Evolutionary conservation across 2,888 invertebrate genomes (phyloP).

Genomic region (Polyommatus iphigenia): DNA sequence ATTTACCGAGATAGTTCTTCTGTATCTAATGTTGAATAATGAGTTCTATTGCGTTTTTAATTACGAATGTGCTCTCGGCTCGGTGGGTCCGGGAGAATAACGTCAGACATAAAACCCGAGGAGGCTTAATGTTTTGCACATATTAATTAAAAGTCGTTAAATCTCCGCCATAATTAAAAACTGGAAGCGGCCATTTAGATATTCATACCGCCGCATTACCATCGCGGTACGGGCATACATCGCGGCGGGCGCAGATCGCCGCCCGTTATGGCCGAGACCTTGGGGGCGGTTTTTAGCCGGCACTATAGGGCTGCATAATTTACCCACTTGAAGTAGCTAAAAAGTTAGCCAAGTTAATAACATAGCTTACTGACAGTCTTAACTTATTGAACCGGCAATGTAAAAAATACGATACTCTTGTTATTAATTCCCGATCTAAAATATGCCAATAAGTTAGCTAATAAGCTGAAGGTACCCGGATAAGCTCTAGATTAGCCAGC

Average conservation of each 20-base stretch:
- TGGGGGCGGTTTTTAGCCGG: conserved; percentile 1
- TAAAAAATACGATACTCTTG: no score
- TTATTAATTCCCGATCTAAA: no score
- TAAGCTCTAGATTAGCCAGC: no score
- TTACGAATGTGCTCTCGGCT: background rate
- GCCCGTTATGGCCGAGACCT: conserved; percentile 21
- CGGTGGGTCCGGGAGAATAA: background rate
- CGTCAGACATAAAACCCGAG: background rate
- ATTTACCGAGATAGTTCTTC: background rate
- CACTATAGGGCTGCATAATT: no score
- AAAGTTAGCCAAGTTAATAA: no score
- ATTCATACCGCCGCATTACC: conserved; percentile 9
- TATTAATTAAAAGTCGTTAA: conserved; percentile 17
- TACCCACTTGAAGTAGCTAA: no score
- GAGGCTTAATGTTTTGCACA: background rate
- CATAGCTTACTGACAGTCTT: no score
- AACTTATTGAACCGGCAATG: no score
- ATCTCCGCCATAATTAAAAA: conserved; percentile 20
- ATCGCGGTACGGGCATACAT: background rate
- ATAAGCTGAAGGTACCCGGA: no score
- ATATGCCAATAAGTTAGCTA: no score
- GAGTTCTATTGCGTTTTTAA: background rate
- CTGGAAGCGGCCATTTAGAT: background rate
- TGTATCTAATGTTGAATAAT: background rate
- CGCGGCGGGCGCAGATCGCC: background rate